Evolutionary conservation across 2,113 vertebrate species (phyloP), one percentile per base, ranked within the genome.

Genomic region (Suricata suricatta): DNA sequence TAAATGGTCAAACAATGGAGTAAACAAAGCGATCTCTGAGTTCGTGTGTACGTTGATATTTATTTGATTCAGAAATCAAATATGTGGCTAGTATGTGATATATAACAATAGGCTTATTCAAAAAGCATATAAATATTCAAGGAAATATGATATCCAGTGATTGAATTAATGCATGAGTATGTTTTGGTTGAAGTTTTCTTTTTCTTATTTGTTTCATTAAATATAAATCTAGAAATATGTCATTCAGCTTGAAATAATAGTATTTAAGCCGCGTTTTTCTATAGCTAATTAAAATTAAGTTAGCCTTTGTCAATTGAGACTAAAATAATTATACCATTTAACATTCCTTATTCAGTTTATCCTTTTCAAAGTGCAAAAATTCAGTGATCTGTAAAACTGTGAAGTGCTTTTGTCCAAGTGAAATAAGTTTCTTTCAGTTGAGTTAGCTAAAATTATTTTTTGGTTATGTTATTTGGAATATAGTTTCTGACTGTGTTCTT

Each of bases 381-480:
- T 84, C 41, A 44, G 25, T 96, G 86, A 96, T 88, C 92, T 97
- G 63, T 85, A 88, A 98, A 97, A 92, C 16, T 16, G 69, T 31
- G 33, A 88, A 44, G 68, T 84, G 90, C 93, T 94, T 95, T 87
- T 89, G 79, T 94, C 38, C 27, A 63, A 97, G 29, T 63, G 11
- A 96, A 95, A 88, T 7, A 50, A 95, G 33, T 29, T 63, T 71
- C 92, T 93, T 95, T 60, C 35, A 47, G 29, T 74, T 97, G 52
- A 93, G 52, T 98, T 41, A 86, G 77, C 88, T 95, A 84, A 95
- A 97, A 95, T 81, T 93, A 82, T 82, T 79, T 94, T 94, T 96
- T 35, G 44, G 74, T 93, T 92, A 25, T 82, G 14, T 85, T 96
- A 52, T 89, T 93, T 96, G 66, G n/a, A 79, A 41, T 93, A 66